Conservation (phyloP, 2,888 invertebrate species). For the Charanyca ferruginea region DNA sequence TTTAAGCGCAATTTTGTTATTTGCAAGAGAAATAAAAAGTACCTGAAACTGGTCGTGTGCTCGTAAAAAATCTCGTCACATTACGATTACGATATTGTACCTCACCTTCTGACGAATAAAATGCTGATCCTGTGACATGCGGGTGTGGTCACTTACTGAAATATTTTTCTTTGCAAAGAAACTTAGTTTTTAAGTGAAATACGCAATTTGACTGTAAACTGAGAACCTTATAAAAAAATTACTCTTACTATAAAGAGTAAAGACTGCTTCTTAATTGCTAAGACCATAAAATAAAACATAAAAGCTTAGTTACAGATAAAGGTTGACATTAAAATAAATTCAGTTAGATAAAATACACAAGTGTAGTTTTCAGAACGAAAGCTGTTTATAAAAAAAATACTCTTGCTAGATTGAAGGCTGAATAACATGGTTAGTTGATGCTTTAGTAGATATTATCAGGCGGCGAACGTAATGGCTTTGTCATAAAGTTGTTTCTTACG, state of each 20-base stretch:
- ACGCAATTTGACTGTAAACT: constrained; percentile 17
- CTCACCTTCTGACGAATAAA: constrained; percentile 76
- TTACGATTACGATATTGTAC: constrained; percentile 76
- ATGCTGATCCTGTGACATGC: constrained; percentile 68
- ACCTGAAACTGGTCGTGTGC: constrained; percentile 72
- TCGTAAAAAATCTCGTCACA: constrained; percentile 80
- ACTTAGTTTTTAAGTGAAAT: constrained; percentile 7
- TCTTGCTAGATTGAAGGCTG: constrained; percentile 41
- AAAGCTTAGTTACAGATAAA: constrained; percentile 48
- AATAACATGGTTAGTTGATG: constrained; percentile 40
- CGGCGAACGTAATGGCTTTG: constrained; percentile 52
- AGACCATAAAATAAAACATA: constrained; percentile 38
- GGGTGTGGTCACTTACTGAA: constrained; percentile 56
- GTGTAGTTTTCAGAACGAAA: constrained; percentile 38
- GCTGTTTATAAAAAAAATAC: constrained; percentile 28
- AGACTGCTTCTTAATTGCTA: constrained; percentile 41
- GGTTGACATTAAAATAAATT: constrained; percentile 48
- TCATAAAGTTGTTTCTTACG: constrained; percentile 62
- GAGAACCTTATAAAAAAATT: constrained; percentile 24
- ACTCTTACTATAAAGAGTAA: constrained; percentile 32
- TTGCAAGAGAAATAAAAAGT: constrained; percentile 75
- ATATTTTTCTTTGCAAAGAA: constrained; percentile 10
- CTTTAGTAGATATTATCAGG: constrained; percentile 51
- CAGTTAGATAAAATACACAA: constrained; percentile 24
- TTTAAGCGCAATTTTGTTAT: constrained; percentile 74